Base-by-base conservation (phyloP, 2,888 invertebrate genomes). In the Euproctis similis region DNA sequence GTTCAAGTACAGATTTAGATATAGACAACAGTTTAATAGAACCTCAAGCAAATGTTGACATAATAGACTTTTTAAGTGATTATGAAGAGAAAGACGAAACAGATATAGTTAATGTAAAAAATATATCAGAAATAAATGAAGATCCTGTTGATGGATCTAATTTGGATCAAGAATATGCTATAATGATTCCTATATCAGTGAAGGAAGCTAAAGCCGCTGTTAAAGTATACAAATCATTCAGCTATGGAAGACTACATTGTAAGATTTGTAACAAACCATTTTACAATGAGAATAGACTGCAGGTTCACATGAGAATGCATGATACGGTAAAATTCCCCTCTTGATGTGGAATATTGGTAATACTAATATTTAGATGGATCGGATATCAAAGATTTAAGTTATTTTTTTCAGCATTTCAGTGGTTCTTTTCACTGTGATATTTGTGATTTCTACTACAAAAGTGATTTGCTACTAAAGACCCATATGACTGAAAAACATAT, bases 401-500 rank as follows among this genome's bases (percentile, higher is more conserved):
- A 4, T 39, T 34, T 4, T 32, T 71, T 71, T 30, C 63, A 82
- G 81, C 67, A 75, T 42, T 36, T 59, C 2, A 77, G 69, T 39
- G 82, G 81, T 0, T 56, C 36, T 18, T 71, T 47, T 35, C 59
- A 53, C 11, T 84, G 82, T 52, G 56, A 61, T 1, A 35, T 82
- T 9, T 84, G 82, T 45, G 46, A 61, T 30, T 73, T 61, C 41
- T 77, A 68, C 39, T 82, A 78, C 41, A 80, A 75, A 53, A 76
- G 78, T 0, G 70, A 75, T 5, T 77, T 73, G 28, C 46, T 80
- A 11, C 41, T 82, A n/a, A 70, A 71, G 41, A 66, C 60, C 0
- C 82, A 84, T 22, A 69, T 75, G 53, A 73, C 70, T 12, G 77
- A 76, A 17, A 78, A 82, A 40, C 82, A 84, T 35, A 65, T 76